Evolutionary conservation across 1,140 invertebrate genomes (phyloP), one percentile per base, ranked within the genome.

Genomic region (Zaprionus inermis): DNA sequence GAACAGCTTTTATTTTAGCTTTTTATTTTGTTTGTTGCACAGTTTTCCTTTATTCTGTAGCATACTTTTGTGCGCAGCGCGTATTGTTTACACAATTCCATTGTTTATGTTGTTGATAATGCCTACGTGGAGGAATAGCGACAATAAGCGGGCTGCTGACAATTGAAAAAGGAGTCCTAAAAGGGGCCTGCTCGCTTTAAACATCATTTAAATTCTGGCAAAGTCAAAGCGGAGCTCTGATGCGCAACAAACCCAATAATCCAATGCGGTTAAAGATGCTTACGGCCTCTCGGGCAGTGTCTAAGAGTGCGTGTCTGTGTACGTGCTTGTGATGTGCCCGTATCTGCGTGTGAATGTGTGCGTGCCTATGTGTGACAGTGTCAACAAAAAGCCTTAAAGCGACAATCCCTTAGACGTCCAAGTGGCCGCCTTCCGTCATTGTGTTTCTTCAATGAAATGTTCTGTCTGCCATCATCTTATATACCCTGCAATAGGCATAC

Each of bases 51-150:
- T 60, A 28, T 46, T 38, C 55, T 63, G 34, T 66, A 69, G 65
- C 69, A 76, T 81, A 71, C 74, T 67, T 81, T 78, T 67, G 69
- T 60, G 63, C 49, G 58, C 58, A 16, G 56, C 51, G 14, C 72
- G 46, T 66, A 76, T 78, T 82, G 80, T 82, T 72, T 82, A 72
- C 68, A 66, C 63, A 79, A 72, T 72, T 82, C 59, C 52, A 70
- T 79, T 83, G 72, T 83, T 83, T 79, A 76, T 73, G 54, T 56
- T 76, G 41, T 52, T 71, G 56, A 70, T 78, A 81, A 67, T 78
- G 56, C 70, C 34, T 46, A 44, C 22, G 34, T 63, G 36, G 58
- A 67, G 57, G 12, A 20, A 54, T 22, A 65, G 41, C 28, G 56
- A 46, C 46, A 30, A 67, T 46, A 66, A 34, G 38, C 58, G 52